Evolutionary conservation across 2,888 invertebrate genomes (phyloP).

Genomic region (Endotricha flammealis): DNA sequence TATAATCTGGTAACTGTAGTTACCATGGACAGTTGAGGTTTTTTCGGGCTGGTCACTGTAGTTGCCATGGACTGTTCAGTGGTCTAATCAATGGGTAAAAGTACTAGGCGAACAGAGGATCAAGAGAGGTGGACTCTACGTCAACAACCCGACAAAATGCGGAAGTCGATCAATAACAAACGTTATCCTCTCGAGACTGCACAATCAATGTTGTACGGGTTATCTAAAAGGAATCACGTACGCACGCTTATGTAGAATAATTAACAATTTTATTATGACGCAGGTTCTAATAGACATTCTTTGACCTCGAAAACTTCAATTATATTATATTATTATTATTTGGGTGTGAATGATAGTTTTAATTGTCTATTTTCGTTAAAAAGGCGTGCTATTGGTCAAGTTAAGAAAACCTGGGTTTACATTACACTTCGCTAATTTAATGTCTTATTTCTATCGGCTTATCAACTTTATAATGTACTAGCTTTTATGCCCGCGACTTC

Average conservation of each 20-base stretch:
- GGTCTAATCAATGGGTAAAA: slow-evolving; percentile 35
- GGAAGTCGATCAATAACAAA: slow-evolving; percentile 22
- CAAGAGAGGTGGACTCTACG: slow-evolving; percentile 29
- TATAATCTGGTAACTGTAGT: no score
- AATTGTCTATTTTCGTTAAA: slow-evolving; percentile 12
- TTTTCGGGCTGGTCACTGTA: no score
- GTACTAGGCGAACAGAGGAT: slow-evolving; percentile 41
- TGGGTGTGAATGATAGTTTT: slow-evolving; percentile 32
- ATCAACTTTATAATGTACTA: no score
- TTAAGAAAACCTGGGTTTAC: no score
- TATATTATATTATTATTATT: slow-evolving; percentile 24
- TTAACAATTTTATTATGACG: slow-evolving; percentile 27
- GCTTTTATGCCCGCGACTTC: no score
- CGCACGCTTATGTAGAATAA: slow-evolving; percentile 22
- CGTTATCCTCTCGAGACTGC: slow-evolving; percentile 15
- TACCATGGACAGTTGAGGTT: slow-evolving; percentile 34
- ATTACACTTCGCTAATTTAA: no score
- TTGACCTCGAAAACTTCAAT: slow-evolving; percentile 31
- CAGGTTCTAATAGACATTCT: slow-evolving; percentile 27
- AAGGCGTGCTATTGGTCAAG: no score
- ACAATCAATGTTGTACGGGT: slow-evolving; percentile 23
- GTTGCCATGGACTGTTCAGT: no score
- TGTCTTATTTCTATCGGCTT: no score
- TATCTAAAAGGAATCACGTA: slow-evolving; percentile 30
- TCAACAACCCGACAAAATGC: slow-evolving; percentile 33